phyloP scores from a whole-genome alignment of 2,888 invertebrate species.

The Protodeltote pygarga region DNA sequence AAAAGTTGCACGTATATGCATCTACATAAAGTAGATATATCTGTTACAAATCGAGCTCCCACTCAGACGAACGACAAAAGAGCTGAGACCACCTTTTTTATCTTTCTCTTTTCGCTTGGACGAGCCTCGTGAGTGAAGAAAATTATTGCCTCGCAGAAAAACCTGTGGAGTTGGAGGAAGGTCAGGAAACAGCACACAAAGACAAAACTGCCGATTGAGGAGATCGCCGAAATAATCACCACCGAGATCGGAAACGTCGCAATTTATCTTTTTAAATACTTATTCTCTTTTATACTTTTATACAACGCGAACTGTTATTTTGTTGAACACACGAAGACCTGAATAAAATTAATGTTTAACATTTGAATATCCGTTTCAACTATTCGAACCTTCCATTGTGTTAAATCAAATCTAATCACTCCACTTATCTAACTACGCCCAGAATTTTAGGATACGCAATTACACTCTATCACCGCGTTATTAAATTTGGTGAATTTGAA shows the following conservation, averaged over 20 bases:
- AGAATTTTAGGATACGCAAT: constrained; percentile 23
- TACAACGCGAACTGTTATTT: constrained; percentile 26
- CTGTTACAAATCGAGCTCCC: constrained; percentile 51
- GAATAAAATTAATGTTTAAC: constrained; percentile 20
- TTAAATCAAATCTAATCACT: constrained; percentile 27
- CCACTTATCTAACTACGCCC: constrained; percentile 9
- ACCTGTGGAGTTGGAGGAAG: constrained; percentile 65
- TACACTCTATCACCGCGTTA: constrained; percentile 19
- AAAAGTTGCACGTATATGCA: constrained; percentile 31
- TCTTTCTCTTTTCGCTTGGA: constrained; percentile 76
- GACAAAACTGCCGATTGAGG: constrained; percentile 66
- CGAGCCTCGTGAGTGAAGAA: constrained; percentile 70
- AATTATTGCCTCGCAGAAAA: constrained; percentile 75
- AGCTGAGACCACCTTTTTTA: constrained; percentile 77
- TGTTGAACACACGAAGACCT: constrained; percentile 13
- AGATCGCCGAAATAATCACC: constrained; percentile 59
- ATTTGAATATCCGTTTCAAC: constrained; percentile 5
- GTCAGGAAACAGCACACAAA: constrained; percentile 70
- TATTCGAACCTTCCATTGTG: constrained; percentile 11
- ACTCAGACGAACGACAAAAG: constrained; percentile 65
- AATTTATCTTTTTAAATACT: constrained; percentile 40
- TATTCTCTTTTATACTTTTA: constrained; percentile 24
- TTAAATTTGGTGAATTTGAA: constrained; percentile 23
- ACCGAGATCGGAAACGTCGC: constrained; percentile 31
- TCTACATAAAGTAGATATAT: constrained; percentile 45